These are phyloP conservation scores for Drosophila orena DNA, from an alignment of 1,140 invertebrate genomes.

Conservation along the genomic window DNA sequence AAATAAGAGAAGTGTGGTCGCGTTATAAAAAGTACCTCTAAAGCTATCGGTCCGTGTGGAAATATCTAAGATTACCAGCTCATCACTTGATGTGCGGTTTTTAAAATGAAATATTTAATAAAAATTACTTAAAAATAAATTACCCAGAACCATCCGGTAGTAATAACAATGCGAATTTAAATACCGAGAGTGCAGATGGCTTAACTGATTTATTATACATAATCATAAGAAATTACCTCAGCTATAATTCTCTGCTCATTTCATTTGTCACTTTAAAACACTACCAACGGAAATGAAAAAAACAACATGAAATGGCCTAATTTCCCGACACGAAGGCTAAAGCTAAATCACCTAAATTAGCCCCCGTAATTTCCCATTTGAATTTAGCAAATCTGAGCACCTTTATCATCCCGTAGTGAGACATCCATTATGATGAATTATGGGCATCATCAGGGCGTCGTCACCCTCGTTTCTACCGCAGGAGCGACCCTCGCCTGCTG, in stretches of 20 bases:
- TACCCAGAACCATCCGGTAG: too few relatives aligned
- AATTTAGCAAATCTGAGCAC: conserved; percentile 11
- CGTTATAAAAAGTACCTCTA: neutral
- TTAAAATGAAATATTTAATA: too few relatives aligned
- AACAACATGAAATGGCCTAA: neutral
- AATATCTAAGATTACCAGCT: neutral
- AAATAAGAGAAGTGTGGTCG: neutral
- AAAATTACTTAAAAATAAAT: too few relatives aligned
- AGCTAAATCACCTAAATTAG: conserved; percentile 15
- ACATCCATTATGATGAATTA: conserved; percentile 50
- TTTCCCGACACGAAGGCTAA: neutral
- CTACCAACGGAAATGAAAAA: neutral
- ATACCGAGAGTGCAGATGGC: too few relatives aligned
- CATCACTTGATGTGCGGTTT: neutral
- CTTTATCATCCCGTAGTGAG: conserved; percentile 28
- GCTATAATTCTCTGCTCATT: too few relatives aligned
- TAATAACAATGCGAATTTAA: too few relatives aligned
- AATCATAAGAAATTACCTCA: too few relatives aligned
- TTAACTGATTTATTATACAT: too few relatives aligned
- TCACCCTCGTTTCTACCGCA: conserved; percentile 8
- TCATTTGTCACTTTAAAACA: neutral
- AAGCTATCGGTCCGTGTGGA: neutral
- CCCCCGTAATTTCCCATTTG: neutral
- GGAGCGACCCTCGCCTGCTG: conserved; percentile 38
- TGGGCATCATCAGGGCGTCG: conserved; percentile 31